A percentile compares a stretch with the other conserved stretches of the same genome.
Conservation (phyloP, 2,113 vertebrate species). For the Oreochromis aureus region DNA sequence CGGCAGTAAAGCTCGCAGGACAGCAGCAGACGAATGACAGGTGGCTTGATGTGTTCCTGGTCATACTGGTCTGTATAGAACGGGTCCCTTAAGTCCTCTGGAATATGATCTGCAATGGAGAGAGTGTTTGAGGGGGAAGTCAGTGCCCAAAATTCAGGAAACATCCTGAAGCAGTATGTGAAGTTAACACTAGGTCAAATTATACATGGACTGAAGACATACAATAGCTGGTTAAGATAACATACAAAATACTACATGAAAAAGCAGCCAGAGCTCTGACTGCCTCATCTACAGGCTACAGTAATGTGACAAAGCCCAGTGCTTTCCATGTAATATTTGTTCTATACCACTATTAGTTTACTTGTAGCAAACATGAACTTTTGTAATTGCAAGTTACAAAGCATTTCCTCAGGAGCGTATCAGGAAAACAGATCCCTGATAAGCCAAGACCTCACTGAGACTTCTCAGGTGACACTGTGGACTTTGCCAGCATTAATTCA, state of each 20-base stretch:
- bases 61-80: conserved; percentile 98
- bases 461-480: conserved; percentile 9
- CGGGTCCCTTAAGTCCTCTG: conserved; percentile 90
- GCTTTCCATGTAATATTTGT: not conserved
- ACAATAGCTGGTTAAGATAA: not conserved
- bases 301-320: not conserved
- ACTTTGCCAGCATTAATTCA: not conserved
- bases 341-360: not conserved
- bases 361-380: not conserved
- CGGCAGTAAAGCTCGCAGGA: conserved; percentile 95
- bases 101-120: conserved; percentile 83
- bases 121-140: not conserved
- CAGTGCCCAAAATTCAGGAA: not conserved
- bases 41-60: conserved; percentile 97
- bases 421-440: not conserved
- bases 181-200: not conserved
- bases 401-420: not conserved
- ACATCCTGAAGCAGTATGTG: not conserved
- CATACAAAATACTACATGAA: not conserved
- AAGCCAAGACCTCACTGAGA: not conserved
- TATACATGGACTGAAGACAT: not conserved
- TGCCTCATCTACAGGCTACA: not conserved
- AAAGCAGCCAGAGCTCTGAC: not conserved
- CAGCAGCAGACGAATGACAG: conserved; percentile 86
- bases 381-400: not conserved